Evolutionary conservation across 1,140 invertebrate species (phyloP), one percentile per base, ranked within the genome.

Genomic region (Zaprionus africanus): DNA sequence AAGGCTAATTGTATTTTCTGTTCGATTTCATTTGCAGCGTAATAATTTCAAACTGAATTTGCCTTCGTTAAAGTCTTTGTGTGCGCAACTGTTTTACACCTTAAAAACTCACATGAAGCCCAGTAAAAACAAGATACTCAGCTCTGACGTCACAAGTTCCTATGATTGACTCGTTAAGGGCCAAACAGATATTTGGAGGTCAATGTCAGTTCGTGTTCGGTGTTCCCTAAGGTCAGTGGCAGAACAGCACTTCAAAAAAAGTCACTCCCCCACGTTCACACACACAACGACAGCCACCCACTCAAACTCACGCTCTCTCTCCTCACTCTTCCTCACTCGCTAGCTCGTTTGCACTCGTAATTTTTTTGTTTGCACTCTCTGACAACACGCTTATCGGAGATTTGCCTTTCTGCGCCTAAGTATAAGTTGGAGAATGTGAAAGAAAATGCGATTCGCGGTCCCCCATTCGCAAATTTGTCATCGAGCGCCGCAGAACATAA

Each of bases 351-450:
- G 17, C 46, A 49, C 46, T 43, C 19, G 53, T 43, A 66, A 66
- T 81, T 72, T 71, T 77, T 79, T 58, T 76, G 60, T 34, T 57
- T 71, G 62, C 51, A 41, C 72, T 63, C 76, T 86, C 79, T 51
- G 72, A 65, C 69, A 81, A 86, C 68, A 58, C 76, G 68, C 63
- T 82, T 86, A 86, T 86, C 82, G 85, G 51, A 86, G 75, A 87
- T 86, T 87, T 87, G 81, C 83, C 70, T 87, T 87, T 81, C 65
- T 76, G 59, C 78, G 80, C 78, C 19, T 38, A 34, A 28, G 36
- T 70, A 67, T 77, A 70, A 82, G 77, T 71, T 64, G 60, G 66
- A 72, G 77, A 87, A 82, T 59, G 63, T 61, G 22, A 72, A 80
- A 80, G 69, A 78, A 70, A 80, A 66, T 75, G 69, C 51, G 69